Base-by-base conservation (phyloP, 2,113 vertebrate genomes). In the Cottus gobio region DNA sequence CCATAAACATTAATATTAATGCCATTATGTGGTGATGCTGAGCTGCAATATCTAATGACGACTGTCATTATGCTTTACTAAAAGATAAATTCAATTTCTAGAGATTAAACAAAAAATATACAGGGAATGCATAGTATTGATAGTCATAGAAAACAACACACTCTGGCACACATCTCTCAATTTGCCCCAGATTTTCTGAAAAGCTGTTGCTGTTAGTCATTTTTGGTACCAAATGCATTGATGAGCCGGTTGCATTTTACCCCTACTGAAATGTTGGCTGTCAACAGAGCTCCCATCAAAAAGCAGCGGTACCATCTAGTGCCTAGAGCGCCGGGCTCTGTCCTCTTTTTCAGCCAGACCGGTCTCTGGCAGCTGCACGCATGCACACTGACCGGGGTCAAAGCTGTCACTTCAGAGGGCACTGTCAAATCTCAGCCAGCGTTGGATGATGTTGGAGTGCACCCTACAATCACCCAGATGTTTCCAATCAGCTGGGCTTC, bases 1-100 rank as follows among this genome's bases (percentile, higher is more conserved):
- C 69, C 93, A 94, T 95, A 91, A 75, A 88, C 91, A 93, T 95
- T 92, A 94, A 95, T 95, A 93, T 94, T 94, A 92, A 94, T 95
- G 79, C 70, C 77, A 76, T 92, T 88, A 87, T 87, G 83, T 72
- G 74, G 85, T 28, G 73, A 88, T 85, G 86, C 68, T 80, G 80
- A 76, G 77, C 68, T 89, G 20, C 85, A 91, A 75, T 81, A 79
- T 88, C 58, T 81, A 79, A 84, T 85, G 77, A 78, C 24, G 44
- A 61, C 54, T 87, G 80, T 80, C 36, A 73, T 31, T 85, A 36
- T 84, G 64, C 60, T 83, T 86, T 84, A 78, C 68, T 72, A 75
- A 85, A 82, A 71, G 12, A 56, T n/a, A 75, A 76, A 37, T 50
- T 4, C 36, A 7, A 48, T 64, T 69, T 56, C 24, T 10, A 31